phyloP scores from a whole-genome alignment of 2,113 vertebrate species.

The Sturnira hondurensis region DNA sequence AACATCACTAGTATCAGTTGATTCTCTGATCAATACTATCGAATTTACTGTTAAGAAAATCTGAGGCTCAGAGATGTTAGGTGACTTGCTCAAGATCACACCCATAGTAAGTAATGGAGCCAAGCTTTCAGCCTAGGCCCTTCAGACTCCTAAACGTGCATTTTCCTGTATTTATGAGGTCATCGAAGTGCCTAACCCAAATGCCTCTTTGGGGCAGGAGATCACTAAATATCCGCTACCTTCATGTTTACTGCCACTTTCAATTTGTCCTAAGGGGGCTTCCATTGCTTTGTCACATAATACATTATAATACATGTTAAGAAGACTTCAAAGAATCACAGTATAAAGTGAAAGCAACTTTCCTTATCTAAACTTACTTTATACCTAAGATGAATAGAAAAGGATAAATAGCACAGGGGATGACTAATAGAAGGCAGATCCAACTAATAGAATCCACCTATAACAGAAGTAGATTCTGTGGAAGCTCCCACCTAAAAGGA shows the following conservation, averaged over 20 bases:
- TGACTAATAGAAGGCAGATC: not conserved
- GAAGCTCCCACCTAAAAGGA: not conserved
- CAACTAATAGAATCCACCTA: not conserved
- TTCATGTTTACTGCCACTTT: not conserved
- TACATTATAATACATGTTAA: not conserved
- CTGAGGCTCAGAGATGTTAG: slow-evolving; percentile 3
- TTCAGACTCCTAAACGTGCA: not conserved
- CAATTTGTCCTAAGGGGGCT: not conserved
- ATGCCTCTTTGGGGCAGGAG: not conserved
- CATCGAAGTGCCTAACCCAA: not conserved
- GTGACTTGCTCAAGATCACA: not conserved
- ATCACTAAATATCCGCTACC: not conserved
- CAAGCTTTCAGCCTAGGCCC: not conserved
- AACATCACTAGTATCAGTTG: not conserved
- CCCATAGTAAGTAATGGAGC: not conserved
- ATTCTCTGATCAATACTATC: slow-evolving; percentile 6
- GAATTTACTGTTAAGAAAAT: not conserved
- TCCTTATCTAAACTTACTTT: not conserved
- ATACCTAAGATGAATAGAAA: not conserved
- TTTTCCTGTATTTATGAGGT: not conserved
- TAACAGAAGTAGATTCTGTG: not conserved
- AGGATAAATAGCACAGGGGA: not conserved
- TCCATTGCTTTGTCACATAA: not conserved
- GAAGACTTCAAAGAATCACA: not conserved
- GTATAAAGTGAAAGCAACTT: not conserved